Evolutionary conservation across 2,113 vertebrate genomes (phyloP).

Genomic region (Muntiacus muntjak): DNA sequence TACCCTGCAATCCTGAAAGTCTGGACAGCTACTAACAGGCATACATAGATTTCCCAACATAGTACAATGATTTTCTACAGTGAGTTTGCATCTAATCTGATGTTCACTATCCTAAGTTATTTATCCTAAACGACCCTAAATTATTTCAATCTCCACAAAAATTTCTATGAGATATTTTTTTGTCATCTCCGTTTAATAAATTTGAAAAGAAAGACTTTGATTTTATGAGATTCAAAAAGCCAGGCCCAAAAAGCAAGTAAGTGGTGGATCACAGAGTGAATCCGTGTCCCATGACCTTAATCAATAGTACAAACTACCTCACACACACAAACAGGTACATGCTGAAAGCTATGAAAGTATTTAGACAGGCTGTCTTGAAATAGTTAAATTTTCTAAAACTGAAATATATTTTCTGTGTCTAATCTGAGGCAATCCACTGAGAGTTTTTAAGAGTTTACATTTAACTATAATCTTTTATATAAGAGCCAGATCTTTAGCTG

Average conservation of each 20-base stretch:
- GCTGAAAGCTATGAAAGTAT: neutral
- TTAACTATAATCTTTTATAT: neutral
- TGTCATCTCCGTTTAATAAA: neutral
- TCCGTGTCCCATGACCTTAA: neutral
- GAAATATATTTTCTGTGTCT: conserved; percentile 36
- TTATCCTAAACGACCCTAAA: conserved; percentile 18
- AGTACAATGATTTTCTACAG: neutral
- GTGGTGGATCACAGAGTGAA: neutral
- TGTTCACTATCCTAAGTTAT: neutral
- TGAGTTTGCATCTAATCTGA: neutral
- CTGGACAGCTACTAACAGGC: neutral
- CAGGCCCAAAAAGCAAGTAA: neutral
- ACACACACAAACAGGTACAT: neutral
- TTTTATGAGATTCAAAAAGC: neutral
- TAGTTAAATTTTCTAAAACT: conserved; percentile 62
- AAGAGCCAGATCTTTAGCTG: neutral
- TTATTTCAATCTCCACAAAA: neutral
- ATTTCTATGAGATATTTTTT: neutral
- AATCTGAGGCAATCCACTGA: neutral
- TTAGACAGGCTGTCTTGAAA: conserved; percentile 44
- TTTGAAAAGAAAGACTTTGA: neutral
- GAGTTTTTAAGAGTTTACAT: neutral
- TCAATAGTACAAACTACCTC: neutral
- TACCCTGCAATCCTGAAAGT: neutral
- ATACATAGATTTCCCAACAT: neutral